Base-by-base conservation (phyloP, 2,888 invertebrate genomes). In the Bhutanitis thaidina region DNA sequence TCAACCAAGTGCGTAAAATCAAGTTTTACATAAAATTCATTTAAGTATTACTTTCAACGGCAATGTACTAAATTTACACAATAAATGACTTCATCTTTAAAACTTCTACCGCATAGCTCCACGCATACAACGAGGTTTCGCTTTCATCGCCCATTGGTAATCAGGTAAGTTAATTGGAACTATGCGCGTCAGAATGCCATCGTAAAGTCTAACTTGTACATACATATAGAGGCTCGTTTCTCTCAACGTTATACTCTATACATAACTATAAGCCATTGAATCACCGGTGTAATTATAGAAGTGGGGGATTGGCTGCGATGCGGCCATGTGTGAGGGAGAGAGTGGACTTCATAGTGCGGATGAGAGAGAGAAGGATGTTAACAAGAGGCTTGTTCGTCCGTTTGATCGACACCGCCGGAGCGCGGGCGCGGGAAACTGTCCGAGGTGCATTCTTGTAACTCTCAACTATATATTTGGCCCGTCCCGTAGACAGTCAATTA, bases 241-340 rank as follows among this genome's bases (percentile, higher is more conserved):
- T 80, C 80, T 80, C 80, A 76, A 83, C 85, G 83, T 85, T 85
- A 84, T 84, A 74, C 77, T 73, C 54, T 65, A 63, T 76, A 73
- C 80, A 86, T 81, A 87, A 75, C 77, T 86, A 87, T 87, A 87
- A 85, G 88, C 86, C 84, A 89, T 89, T 89, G 89, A 89, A 89
- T 89, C 88, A 88, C 87, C 86, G 82, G 77, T 85, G 88, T 89
- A 89, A 89, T 89, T 89, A 89, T 89, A 89, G 87, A 89, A 89
- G 88, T 87, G 88, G 89, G 89, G 89, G 88, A 87, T 88, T 87
- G 88, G 87, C 85, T 88, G 86, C 80, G 87, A 80, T 85, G 87
- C 81, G 79, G 83, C 77, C 63, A 74, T 56, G 84, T 65, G 74
- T 53, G 78, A 74, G 59, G 55, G 72, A 73, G 81, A 84, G 60